phyloP scores from a whole-genome alignment of 2,888 invertebrate genomes.

The Pedicia rivosa region DNA sequence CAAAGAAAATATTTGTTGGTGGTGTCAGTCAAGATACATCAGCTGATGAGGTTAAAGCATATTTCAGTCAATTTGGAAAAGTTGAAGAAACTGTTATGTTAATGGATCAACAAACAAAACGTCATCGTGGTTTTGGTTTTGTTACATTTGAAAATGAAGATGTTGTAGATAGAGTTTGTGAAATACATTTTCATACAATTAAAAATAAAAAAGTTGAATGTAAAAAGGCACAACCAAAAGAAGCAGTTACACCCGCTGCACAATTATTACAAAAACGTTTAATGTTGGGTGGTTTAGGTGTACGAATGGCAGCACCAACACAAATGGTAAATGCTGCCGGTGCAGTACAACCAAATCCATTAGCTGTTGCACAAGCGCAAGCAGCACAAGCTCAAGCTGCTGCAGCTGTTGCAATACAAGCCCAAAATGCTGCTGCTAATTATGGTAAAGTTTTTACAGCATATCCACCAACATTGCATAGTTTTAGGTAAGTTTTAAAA shows the following conservation, averaged over 20 bases:
- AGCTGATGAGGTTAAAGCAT: slow-evolving; percentile 78
- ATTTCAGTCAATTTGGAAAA: slow-evolving; percentile 79
- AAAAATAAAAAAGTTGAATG: slow-evolving; percentile 85
- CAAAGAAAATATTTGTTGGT: slow-evolving; percentile 85
- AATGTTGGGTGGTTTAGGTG: slow-evolving; percentile 54
- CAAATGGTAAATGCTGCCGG: slow-evolving; percentile 30
- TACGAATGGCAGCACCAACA: slow-evolving; percentile 41
- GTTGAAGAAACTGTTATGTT: slow-evolving; percentile 87
- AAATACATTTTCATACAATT: slow-evolving; percentile 83
- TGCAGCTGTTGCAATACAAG: slow-evolving; percentile 29
- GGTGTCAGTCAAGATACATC: slow-evolving; percentile 86
- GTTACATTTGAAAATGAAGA: slow-evolving; percentile 86
- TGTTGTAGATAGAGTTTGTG: slow-evolving; percentile 83
- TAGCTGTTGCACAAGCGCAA: slow-evolving; percentile 37
- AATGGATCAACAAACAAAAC: slow-evolving; percentile 86
- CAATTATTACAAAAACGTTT: slow-evolving; percentile 50
- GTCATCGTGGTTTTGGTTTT: slow-evolving; percentile 81
- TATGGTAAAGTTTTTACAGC: slow-evolving; percentile 49
- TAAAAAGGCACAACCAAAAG: slow-evolving; percentile 84
- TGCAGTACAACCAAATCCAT: slow-evolving; percentile 38
- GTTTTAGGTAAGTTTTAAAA: slow-evolving; percentile 24
- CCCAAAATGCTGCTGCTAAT: slow-evolving; percentile 42
- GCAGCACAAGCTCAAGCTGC: slow-evolving; percentile 31
- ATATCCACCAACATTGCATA: slow-evolving; percentile 37
- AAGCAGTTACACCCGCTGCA: slow-evolving; percentile 62